Conservation (phyloP, 1,140 invertebrate genomes). For the Pogonomyrmex barbatus region DNA sequence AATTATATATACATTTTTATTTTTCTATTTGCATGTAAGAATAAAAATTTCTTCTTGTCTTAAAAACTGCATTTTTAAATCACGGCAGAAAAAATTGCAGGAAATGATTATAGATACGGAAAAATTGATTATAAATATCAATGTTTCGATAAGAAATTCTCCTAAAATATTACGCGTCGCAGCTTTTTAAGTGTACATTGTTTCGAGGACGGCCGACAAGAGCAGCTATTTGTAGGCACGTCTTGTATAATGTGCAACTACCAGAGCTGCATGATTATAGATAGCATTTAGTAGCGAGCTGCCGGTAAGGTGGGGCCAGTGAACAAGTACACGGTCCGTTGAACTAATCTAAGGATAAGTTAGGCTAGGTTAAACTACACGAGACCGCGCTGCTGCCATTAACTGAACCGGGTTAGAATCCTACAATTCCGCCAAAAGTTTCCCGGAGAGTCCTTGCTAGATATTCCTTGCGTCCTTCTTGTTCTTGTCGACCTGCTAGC, state of each 20-base stretch:
- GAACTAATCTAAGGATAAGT: constrained; percentile 79
- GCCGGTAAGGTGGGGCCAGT: constrained; percentile 59
- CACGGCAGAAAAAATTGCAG: not conserved
- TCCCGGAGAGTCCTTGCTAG: constrained; percentile 48
- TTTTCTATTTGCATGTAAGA: not conserved
- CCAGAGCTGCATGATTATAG: constrained; percentile 72
- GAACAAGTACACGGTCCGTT: constrained; percentile 73
- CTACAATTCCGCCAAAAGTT: constrained; percentile 74
- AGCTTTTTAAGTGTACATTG: constrained; percentile 7
- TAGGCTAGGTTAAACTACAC: constrained; percentile 76
- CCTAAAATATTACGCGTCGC: not conserved
- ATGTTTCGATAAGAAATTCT: not conserved
- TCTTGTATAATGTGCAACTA: constrained; percentile 58
- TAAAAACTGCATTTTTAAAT: not conserved
- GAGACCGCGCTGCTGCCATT: constrained; percentile 73
- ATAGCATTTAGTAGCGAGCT: constrained; percentile 66
- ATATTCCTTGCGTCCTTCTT: constrained; percentile 59
- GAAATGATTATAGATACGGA: not conserved
- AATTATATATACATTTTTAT: not conserved
- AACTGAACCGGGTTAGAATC: constrained; percentile 73
- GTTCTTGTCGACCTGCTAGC: not conserved
- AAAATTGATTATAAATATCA: not conserved
- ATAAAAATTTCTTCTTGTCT: not conserved
- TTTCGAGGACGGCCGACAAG: not conserved
- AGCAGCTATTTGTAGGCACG: constrained; percentile 52